These are phyloP conservation scores for Indicator maculatus DNA, from an alignment of 2,113 vertebrate species.

Conservation along the genomic window DNA sequence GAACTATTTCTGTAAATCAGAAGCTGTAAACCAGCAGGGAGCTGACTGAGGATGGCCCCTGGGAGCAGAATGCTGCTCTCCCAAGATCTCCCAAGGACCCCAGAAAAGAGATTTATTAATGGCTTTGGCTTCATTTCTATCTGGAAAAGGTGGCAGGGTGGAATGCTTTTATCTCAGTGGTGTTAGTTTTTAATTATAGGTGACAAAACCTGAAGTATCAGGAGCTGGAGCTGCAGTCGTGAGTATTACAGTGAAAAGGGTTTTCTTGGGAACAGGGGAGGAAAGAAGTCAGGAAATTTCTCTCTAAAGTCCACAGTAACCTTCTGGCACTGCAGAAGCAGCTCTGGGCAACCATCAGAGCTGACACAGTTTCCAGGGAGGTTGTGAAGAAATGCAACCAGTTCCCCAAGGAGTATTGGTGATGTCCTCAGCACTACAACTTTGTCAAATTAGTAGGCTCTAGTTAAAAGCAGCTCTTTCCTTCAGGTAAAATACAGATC, in stretches of 20 bases:
- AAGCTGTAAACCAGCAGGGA: background rate
- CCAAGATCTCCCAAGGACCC: background rate
- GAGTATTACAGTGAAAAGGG: background rate
- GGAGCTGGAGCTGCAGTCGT: background rate
- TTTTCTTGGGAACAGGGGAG: background rate
- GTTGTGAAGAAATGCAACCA: background rate
- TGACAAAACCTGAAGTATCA: background rate
- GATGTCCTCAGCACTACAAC: background rate
- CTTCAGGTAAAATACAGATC: background rate
- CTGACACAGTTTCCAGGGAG: background rate
- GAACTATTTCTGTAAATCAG: background rate
- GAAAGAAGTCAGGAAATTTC: background rate
- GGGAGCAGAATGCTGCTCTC: background rate
- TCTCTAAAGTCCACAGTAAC: background rate
- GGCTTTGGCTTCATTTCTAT: background rate
- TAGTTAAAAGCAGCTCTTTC: background rate
- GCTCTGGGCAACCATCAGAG: background rate
- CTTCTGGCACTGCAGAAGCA: accelerated
- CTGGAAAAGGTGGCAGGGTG: background rate
- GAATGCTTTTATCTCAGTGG: background rate
- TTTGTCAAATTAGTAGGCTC: background rate
- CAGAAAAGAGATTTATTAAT: background rate
- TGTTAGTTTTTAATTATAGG: background rate
- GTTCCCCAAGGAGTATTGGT: background rate
- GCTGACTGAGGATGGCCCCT: background rate